Base-by-base conservation (phyloP, 2,888 invertebrate genomes). In the Fragum sueziense region DNA sequence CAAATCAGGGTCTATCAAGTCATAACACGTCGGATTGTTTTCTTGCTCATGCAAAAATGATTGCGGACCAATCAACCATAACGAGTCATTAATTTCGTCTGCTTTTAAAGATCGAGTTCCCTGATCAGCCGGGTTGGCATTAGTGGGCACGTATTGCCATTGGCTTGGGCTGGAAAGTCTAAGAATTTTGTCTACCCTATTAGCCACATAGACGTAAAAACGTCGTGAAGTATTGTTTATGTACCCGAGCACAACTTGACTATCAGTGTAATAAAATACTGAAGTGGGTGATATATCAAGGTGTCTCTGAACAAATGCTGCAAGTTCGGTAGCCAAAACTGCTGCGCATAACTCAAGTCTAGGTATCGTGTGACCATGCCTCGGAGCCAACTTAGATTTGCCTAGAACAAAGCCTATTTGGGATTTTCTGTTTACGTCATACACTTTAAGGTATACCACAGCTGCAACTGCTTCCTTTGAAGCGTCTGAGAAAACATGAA, bases 321-420 rank as follows among this genome's bases (percentile, higher is more conserved):
- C 37, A 37, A 37, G 37, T 37, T 37, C 37, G 6, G 37, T 37
- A 37, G 73, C 59, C 27, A 73, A 25, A 20, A 73, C 22, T 7
- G 76, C 76, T 33, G 80, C 73, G 54, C 59, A 54, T 47, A 61
- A 14, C 17, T 61, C 47, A 20, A 47, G 47, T 20, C 47, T 14
- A 47, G 47, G 47, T 9, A 47, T 14, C 14, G 47, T 47, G n/a
- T 47, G 14, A 20, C 47, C 17, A 47, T 4, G 17, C 37, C 37
- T 47, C 4, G 20, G 4, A 14, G 47, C 4, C 3, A 47, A 20
- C n/a, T 47, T 47, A 47, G 47, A 1, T 68, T 41, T 27, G 34
- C 11, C 25, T 22, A 52, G n/a, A 11, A 52, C n/a, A 52, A 52
- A 52, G 4, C 52, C 52, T 20, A 52, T n/a, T 52, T 52, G n/a